Conservation (phyloP, 2,888 invertebrate species). For the Hirtodrosophila histrioides region DNA sequence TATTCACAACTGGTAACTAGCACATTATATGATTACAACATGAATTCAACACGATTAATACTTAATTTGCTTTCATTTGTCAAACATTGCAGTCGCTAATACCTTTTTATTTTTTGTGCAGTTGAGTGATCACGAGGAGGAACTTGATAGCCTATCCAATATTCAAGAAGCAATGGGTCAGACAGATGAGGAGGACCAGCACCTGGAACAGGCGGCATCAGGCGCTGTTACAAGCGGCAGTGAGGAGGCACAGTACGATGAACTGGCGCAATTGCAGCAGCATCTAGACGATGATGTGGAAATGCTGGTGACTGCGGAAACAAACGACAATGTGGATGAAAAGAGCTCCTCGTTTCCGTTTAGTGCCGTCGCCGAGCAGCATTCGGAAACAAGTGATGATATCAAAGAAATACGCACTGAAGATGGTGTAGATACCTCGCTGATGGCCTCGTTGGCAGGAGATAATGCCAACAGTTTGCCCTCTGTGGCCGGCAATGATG, state of each 20-base stretch:
- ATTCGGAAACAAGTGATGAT: constrained; percentile 84
- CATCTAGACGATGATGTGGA: constrained; percentile 74
- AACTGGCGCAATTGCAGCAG: constrained; percentile 54
- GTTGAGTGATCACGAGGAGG: constrained; percentile 72
- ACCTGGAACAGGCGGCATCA: constrained; percentile 5
- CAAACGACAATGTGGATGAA: constrained; percentile 77
- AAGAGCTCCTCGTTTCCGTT: constrained; percentile 84
- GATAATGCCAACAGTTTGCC: constrained; percentile 84
- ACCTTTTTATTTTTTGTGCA: constrained; percentile 34
- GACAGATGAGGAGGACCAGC: constrained; percentile 51
- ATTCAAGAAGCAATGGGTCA: constrained; percentile 22
- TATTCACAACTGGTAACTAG: no score
- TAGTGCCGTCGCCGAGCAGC: constrained; percentile 72
- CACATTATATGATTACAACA: no score
- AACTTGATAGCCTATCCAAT: constrained; percentile 32
- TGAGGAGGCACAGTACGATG: constrained; percentile 44
- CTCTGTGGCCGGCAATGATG: constrained; percentile 82
- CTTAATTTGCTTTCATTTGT: no score
- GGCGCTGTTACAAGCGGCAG: constrained; percentile 16
- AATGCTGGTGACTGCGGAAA: constrained; percentile 57
- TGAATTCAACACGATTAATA: no score
- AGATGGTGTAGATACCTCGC: constrained; percentile 81
- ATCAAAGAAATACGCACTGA: constrained; percentile 72
- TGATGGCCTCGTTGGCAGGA: constrained; percentile 83
- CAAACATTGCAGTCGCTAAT: background rate